These are phyloP conservation scores for Chromoteleia sp. DNA, from an alignment of 2,888 invertebrate species.

Conservation along the genomic window DNA sequence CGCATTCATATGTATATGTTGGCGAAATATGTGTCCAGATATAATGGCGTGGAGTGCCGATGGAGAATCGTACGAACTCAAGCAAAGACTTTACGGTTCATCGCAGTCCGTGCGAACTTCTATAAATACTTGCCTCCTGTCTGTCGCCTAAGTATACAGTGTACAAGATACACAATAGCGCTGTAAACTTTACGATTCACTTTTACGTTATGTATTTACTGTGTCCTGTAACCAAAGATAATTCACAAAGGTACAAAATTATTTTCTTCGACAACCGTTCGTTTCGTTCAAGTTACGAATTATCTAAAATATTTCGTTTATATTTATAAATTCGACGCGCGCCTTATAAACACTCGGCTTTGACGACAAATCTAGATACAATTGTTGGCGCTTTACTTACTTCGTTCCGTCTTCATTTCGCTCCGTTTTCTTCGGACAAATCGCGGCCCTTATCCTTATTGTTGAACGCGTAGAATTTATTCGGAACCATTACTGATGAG, in stretches of 20 bases:
- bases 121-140: conserved; percentile 66
- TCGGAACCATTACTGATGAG: conserved; percentile 47
- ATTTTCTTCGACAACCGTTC: not conserved
- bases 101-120: conserved; percentile 72
- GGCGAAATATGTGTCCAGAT: conserved; percentile 54
- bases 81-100: conserved; percentile 70
- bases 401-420: conserved; percentile 11
- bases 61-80: conserved; percentile 48
- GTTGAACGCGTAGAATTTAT: conserved; percentile 40
- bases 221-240: conserved; percentile 42
- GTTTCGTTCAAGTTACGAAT: too few relatives aligned
- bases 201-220: conserved; percentile 38
- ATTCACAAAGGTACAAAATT: conserved; percentile 26
- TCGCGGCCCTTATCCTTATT: conserved; percentile 47
- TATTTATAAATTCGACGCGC: too few relatives aligned
- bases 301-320: too few relatives aligned
- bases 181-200: conserved; percentile 44
- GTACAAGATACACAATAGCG: conserved; percentile 35
- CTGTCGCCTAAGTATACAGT: conserved; percentile 16
- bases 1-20: conserved; percentile 59
- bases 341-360: conserved; percentile 1
- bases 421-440: conserved; percentile 29
- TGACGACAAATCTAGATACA: conserved; percentile 21
- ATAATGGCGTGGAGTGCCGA: conserved; percentile 34
- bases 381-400: conserved; percentile 15